Base-by-base conservation (phyloP, 2,888 invertebrate species). In the Neoaliturus tenellus region DNA sequence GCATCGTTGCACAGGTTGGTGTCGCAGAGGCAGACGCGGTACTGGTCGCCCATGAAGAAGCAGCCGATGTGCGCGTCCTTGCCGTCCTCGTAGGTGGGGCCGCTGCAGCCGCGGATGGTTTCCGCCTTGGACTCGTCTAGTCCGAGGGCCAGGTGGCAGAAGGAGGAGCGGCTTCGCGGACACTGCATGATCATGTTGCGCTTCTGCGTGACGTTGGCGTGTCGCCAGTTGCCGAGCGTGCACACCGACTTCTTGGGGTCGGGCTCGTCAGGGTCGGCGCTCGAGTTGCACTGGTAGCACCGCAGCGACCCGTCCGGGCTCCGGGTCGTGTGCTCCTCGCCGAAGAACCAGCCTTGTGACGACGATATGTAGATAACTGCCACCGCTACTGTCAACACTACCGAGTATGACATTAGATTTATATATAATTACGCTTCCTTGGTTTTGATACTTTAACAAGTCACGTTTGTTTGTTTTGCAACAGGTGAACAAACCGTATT, bases 131-230 rank as follows among this genome's bases (percentile, higher is more conserved):
- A 0, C 5, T 80, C 20, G 0, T 80, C 20, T n/a, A 20, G 33
- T 6, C 41, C 12, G 12, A 82, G 33, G 20, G 80, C 17, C 2
- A 58, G 67, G 23, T 58, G 51, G 62, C 85, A 85, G 80, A 83
- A 83, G 17, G 82, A 75, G 0, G 83, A 82, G 25, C 41, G 82
- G 23, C 80, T 80, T 41, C 62, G 67, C 0, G 85, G 81, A 78
- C 85, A 85, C 17, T 81, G 82, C 62, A 81, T 85, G 28, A 71
- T 62, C 82, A 85, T 51, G 62, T 6, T 25, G 23, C 82, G 80
- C 39, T 81, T 83, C 17, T 55, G 41, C 12, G 80, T 44, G 14
- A 28, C n/a, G 48, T 80, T 83, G 39, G 82, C 62, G 17, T 82
- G 73, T 8, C 55, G 44, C 85, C 83, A 83, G 39, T 80, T 67